Percentiles rank a stretch among this genome's conserved stretches.
phyloP scores from a whole-genome alignment of 2,797 vertebrate genomes.

The Hylomyscus alleni region DNA sequence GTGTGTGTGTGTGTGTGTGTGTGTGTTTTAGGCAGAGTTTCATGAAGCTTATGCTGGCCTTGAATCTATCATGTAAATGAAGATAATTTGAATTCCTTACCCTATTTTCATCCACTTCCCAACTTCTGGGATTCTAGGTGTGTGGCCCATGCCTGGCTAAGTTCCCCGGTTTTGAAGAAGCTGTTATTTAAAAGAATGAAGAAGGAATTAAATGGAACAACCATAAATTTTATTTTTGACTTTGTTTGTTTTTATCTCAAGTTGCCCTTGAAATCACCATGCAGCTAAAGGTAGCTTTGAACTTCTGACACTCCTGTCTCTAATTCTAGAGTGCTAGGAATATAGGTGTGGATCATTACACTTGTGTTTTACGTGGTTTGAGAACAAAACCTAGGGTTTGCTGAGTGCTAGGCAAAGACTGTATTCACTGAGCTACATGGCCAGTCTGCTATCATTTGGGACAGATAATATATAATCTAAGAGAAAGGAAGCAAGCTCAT shows the following conservation, averaged over 20 bases:
- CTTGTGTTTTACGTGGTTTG: not conserved
- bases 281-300: not conserved
- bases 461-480: not conserved
- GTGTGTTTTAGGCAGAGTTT: not conserved
- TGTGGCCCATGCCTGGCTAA: not conserved
- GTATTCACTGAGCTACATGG: not conserved
- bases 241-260: not conserved
- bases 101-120: not conserved
- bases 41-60: not conserved
- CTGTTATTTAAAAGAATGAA: slow-evolving; percentile 25
- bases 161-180: not conserved
- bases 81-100: not conserved
- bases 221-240: not conserved
- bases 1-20: not conserved
- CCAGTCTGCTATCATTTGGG: not conserved
- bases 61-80: not conserved
- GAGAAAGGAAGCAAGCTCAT: not conserved
- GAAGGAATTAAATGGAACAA: not conserved
- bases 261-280: not conserved
- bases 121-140: not conserved
- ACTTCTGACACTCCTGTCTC: not conserved
- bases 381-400: not conserved
- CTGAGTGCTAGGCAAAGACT: not conserved
- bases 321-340: not conserved
- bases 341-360: not conserved